A percentile compares a stretch with the other conserved stretches of the same genome.
phyloP scores from a whole-genome alignment of 2,888 invertebrate species.

The Lasioglossum marginatum region DNA sequence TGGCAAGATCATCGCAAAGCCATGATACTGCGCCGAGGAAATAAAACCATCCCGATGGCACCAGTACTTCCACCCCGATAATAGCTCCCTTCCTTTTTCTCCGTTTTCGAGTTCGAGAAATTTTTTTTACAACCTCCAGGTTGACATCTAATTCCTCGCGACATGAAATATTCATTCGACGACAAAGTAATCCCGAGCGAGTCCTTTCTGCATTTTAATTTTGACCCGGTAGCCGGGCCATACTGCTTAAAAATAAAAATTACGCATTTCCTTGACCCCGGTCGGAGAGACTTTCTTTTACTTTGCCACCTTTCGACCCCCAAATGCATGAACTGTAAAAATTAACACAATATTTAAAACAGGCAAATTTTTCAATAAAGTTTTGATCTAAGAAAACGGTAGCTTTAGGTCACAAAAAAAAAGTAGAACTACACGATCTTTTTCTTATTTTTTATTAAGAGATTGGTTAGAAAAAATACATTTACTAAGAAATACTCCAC shows the following conservation, averaged over 20 bases:
- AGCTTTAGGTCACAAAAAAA: too few species aligned
- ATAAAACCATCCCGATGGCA: neutral
- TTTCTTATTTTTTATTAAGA: too few species aligned
- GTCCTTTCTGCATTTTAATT: constrained; percentile 25
- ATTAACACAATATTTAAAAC: neutral
- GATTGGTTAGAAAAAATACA: too few species aligned
- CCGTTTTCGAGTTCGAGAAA: neutral
- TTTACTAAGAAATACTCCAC: too few species aligned
- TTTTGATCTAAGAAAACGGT: too few species aligned
- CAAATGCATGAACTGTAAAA: neutral
- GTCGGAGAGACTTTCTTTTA: neutral
- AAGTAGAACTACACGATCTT: too few species aligned
- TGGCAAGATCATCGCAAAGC: neutral
- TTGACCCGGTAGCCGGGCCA: neutral
- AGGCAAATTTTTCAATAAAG: too few species aligned
- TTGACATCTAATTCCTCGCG: constrained; percentile 15
- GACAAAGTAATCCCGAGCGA: constrained; percentile 5
- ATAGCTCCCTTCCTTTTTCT: neutral
- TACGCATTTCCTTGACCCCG: constrained; percentile 4
- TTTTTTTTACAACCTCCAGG: neutral
- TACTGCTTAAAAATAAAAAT: constrained; percentile 8
- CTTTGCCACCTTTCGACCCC: neutral
- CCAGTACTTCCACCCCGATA: neutral
- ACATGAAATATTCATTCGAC: constrained; percentile 34
- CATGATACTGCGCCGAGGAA: neutral